Evolutionary conservation across 2,113 vertebrate genomes (phyloP).

Genomic region (Dipodomys ordii): DNA sequence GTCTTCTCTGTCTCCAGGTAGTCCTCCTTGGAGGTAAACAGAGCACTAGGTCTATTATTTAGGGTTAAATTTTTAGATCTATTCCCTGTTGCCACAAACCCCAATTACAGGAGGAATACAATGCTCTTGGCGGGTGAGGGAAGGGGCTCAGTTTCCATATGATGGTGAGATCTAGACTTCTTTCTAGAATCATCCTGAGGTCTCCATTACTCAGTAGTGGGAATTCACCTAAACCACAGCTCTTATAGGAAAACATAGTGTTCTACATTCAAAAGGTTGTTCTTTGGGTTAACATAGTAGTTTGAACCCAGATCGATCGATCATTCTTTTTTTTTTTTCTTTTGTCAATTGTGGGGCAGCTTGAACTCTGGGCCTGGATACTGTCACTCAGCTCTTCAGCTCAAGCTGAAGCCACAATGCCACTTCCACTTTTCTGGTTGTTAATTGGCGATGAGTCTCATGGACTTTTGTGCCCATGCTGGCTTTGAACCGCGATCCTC

Average conservation of each 20-base stretch:
- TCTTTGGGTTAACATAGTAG: neutral
- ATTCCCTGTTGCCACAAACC: neutral
- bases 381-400: no score
- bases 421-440: no score
- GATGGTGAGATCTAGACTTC: conserved; percentile 15
- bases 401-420: no score
- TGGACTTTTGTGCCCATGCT: no score
- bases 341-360: no score
- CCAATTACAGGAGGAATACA: neutral
- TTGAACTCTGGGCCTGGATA: no score
- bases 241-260: neutral
- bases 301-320: neutral
- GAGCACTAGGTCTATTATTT: neutral
- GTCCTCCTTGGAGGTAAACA: neutral
- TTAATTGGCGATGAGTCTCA: no score
- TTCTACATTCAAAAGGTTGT: neutral
- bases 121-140: neutral
- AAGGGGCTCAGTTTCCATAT: neutral
- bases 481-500: no score
- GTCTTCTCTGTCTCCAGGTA: neutral
- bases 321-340: no score
- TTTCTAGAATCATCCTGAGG: neutral
- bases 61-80: neutral
- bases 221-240: neutral
- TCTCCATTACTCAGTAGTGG: neutral